Base-by-base conservation (phyloP, 2,888 invertebrate genomes). In the Noctua pronuba region DNA sequence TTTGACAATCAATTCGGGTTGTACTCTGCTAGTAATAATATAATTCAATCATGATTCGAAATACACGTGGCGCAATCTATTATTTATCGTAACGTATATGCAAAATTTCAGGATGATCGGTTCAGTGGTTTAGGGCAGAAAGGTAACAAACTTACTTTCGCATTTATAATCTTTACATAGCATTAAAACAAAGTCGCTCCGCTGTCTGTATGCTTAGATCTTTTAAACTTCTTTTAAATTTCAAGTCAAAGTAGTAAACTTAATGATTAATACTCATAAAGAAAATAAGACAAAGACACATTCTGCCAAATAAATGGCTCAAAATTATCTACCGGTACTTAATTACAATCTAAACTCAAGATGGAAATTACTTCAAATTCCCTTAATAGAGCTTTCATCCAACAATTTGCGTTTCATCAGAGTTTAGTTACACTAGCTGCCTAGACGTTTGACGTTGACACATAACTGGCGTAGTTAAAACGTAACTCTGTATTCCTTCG, bases 351-450 rank as follows among this genome's bases (percentile, higher is more conserved):
- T 35, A 66, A 13, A 35, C 65, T 55, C 18, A 41, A 41, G 7
- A 31, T 35, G 18, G 58, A 35, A 73, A 64, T 55, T 46, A 16
- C 31, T 82, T n/a, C 10, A n/a, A n/a, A 13, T 49, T 67, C 21
- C 4, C 28, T 44, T 44, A 68, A 81, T 52, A 55, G 66, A 64
- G n/a, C 35, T 65, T 44, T 52, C 35, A 68, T n/a, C 13, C 8
- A 46, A 38, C 28, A n/a, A 46, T 60, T 62, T 66, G 38, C 21
- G 21, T 76, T 38, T 35, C 24, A 49, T 65, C 58, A 58, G 21
- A 41, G 46, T 79, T 81, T 31, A 65, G 73, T 79, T 70, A 83
- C 41, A 49, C 21, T 38, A 79, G 24, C 65, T 41, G 46, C 11
- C 55, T 62, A 21, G 11, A 44, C 13, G 41, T 60, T 60, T 66